Evolutionary conservation across 92 coral and sea anemone genomes (phyloP).

Genomic region (Epizoanthus ramosus): DNA sequence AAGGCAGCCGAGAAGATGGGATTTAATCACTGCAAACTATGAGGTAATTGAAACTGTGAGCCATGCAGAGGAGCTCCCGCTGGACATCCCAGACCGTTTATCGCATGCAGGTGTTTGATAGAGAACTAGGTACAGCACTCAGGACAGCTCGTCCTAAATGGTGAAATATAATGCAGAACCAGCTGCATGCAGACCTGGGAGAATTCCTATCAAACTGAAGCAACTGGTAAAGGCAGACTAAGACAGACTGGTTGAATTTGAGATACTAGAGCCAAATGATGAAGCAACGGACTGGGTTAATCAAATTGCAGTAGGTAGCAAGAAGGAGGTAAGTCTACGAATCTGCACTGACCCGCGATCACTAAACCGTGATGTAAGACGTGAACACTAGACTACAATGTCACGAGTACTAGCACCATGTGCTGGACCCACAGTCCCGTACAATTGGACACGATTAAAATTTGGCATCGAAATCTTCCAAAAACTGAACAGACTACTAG

Average conservation of each 20-base stretch:
- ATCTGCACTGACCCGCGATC: slow-evolving; percentile 27
- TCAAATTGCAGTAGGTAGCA: slow-evolving; percentile 28
- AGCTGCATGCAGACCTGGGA: background rate
- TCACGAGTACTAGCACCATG: slow-evolving; percentile 1
- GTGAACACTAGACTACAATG: slow-evolving; percentile 15
- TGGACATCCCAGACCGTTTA: background rate
- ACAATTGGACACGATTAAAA: slow-evolving; percentile 13
- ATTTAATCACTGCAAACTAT: slow-evolving; percentile 39
- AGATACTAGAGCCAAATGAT: slow-evolving; percentile 21
- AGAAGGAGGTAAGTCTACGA: slow-evolving; percentile 26
- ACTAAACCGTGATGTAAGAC: background rate
- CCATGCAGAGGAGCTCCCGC: slow-evolving; percentile 7
- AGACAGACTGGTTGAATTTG: slow-evolving; percentile 11
- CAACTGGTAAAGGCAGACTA: slow-evolving; percentile 20
- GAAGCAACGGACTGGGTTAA: slow-evolving; percentile 37
- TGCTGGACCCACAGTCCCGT: background rate
- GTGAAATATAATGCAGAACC: slow-evolving; percentile 26
- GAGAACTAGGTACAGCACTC: slow-evolving; percentile 27
- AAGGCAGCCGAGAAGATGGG: slow-evolving; percentile 34
- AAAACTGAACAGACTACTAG: slow-evolving; percentile 31
- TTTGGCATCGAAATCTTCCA: slow-evolving; percentile 11
- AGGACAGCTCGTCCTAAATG: slow-evolving; percentile 34
- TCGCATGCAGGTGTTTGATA: slow-evolving; percentile 36
- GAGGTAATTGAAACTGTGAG: slow-evolving; percentile 22
- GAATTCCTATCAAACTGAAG: slow-evolving; percentile 20